Evolutionary conservation across 2,113 vertebrate genomes (phyloP).

Genomic region (Gavia stellata): DNA sequence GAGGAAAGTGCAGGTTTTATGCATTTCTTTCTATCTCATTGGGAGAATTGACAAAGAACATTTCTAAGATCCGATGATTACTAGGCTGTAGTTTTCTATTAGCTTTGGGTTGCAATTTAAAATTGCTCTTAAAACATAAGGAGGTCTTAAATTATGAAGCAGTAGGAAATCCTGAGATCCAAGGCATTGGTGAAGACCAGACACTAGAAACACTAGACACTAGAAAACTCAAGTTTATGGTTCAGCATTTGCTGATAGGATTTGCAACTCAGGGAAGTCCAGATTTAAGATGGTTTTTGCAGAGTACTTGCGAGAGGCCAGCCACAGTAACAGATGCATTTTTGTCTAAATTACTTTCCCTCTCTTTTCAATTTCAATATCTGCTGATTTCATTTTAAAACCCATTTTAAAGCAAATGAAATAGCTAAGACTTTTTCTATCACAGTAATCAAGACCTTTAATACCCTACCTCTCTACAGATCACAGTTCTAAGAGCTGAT

Average conservation of each 20-base stretch:
- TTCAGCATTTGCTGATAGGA: constrained; percentile 29
- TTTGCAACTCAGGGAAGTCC: constrained; percentile 4
- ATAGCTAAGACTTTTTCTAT: background rate
- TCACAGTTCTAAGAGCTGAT: background rate
- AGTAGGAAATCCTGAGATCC: background rate
- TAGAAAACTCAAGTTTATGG: constrained; percentile 3
- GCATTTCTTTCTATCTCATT: background rate
- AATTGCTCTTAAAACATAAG: constrained; percentile 11
- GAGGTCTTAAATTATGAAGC: constrained; percentile 1
- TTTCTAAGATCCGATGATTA: background rate
- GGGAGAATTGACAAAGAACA: background rate
- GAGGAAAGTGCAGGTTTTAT: background rate
- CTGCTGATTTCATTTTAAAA: constrained; percentile 35
- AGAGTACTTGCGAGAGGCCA: background rate
- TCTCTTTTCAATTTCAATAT: constrained; percentile 35
- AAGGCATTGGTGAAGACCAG: background rate
- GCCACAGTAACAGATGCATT: background rate
- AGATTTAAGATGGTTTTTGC: constrained; percentile 1
- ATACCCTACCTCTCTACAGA: background rate
- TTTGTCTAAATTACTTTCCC: constrained; percentile 38
- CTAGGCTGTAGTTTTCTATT: constrained; percentile 1
- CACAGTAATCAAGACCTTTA: background rate
- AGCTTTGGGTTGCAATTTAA: background rate
- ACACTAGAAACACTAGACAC: background rate
- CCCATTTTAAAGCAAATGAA: constrained; percentile 39